A percentile compares a stretch with the other conserved stretches of the same genome.
phyloP scores from a whole-genome alignment of 2,113 vertebrate genomes.

The Microtus oregoni region DNA sequence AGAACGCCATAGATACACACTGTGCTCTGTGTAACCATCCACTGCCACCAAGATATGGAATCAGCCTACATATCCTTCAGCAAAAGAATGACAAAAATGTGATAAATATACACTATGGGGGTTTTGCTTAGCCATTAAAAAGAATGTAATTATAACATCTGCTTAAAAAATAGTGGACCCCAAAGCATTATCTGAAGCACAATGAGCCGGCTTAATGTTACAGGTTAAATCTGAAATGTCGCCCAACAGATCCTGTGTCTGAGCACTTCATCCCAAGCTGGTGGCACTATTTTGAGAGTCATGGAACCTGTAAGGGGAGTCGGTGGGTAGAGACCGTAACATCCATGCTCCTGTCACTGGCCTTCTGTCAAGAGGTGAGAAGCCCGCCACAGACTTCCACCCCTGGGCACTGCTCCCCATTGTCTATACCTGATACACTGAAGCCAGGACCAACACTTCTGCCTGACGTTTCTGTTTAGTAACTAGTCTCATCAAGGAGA shows the following conservation, averaged over 20 bases:
- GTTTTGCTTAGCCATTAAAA: background rate
- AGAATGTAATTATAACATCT: background rate
- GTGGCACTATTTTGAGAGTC: background rate
- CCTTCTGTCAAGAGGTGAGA: background rate
- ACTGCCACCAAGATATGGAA: background rate
- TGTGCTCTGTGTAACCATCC: background rate
- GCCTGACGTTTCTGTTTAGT: background rate
- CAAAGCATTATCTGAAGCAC: background rate
- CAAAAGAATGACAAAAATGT: background rate
- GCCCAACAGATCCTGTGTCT: background rate
- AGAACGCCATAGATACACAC: background rate
- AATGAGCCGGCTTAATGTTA: background rate
- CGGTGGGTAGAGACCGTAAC: background rate
- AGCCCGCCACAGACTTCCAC: background rate
- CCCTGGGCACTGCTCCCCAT: background rate
- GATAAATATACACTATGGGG: background rate
- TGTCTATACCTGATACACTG: background rate
- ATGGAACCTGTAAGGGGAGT: background rate
- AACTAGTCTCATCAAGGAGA: background rate
- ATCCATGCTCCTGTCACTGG: background rate
- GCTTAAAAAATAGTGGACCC: background rate
- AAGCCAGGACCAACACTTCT: background rate
- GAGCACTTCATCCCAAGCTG: background rate
- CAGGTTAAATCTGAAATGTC: background rate
- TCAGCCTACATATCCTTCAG: background rate